Conservation (phyloP, 2,888 invertebrate species). For the Sphaerophoria taeniata region DNA sequence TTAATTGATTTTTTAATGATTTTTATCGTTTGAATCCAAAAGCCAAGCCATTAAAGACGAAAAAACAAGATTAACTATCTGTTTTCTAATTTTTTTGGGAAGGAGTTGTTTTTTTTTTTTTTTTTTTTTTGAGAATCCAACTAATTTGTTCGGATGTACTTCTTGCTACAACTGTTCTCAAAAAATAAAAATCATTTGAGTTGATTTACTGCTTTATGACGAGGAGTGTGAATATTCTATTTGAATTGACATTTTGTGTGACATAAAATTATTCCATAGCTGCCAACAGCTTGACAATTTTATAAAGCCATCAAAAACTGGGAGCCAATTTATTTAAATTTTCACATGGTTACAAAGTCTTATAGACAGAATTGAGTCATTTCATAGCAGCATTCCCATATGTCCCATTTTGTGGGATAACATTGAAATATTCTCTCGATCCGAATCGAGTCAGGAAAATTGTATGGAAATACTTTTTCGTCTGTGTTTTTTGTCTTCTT, state of each 20-base stretch:
- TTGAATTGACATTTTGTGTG: background rate
- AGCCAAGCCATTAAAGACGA: constrained; percentile 16
- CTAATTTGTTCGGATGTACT: constrained; percentile 30
- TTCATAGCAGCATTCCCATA: constrained; percentile 16
- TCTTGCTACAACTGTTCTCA: constrained; percentile 14
- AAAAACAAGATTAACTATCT: background rate
- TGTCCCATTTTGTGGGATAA: constrained; percentile 23
- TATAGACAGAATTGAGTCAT: constrained; percentile 19
- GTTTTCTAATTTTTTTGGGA: background rate
- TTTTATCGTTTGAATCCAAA: constrained; percentile 25
- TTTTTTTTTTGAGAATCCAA: background rate
- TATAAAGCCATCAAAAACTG: constrained; percentile 46
- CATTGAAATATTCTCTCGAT: background rate
- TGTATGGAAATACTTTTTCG: background rate
- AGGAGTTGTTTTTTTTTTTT: too few relatives aligned
- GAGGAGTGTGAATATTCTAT: constrained; percentile 3
- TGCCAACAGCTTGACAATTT: constrained; percentile 53
- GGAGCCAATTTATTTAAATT: constrained; percentile 34
- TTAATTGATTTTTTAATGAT: constrained; percentile 46
- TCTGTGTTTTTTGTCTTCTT: background rate
- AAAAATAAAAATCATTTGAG: constrained; percentile 22
- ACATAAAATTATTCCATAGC: constrained; percentile 21
- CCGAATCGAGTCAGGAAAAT: constrained; percentile 6
- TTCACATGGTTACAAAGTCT: background rate
- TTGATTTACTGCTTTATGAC: constrained; percentile 32